Percentiles rank a stretch among this genome's conserved stretches.
Conservation (phyloP, 2,113 vertebrate species). For the Todiramphus saurophagus region DNA sequence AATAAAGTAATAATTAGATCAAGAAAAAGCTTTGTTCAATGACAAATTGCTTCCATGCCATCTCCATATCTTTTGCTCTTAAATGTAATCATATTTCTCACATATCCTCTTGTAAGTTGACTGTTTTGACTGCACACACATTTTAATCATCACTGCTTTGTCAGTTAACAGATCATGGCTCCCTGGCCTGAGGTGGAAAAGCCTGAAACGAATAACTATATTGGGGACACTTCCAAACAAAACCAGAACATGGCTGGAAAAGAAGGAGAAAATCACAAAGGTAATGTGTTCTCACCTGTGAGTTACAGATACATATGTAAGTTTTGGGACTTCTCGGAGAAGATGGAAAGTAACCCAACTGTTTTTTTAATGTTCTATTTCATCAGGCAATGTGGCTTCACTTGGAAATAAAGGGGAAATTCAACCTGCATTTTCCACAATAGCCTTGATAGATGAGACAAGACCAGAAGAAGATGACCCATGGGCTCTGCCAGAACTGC, state of each 20-base stretch:
- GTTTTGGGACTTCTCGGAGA: neutral
- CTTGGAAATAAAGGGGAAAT: conserved; percentile 68
- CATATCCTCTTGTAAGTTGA: neutral
- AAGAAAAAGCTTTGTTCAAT: neutral
- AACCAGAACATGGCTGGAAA: conserved; percentile 42
- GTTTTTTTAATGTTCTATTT: neutral
- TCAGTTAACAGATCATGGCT: conserved; percentile 82
- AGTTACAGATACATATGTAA: neutral
- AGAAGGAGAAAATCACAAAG: conserved; percentile 50
- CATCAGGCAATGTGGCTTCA: conserved; percentile 30
- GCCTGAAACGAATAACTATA: conserved; percentile 64
- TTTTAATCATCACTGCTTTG: neutral
- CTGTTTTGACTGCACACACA: neutral
- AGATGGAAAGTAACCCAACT: neutral
- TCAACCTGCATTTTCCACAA: conserved; percentile 79
- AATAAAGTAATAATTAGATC: neutral
- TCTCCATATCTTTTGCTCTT: neutral
- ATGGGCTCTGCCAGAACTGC: conserved; percentile 87
- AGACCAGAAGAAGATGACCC: conserved; percentile 72
- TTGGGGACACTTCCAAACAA: conserved; percentile 35
- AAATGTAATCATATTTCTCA: neutral
- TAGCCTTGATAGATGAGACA: conserved; percentile 77
- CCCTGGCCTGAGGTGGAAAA: conserved; percentile 82
- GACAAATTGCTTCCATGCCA: neutral
- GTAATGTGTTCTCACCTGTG: neutral